These are phyloP conservation scores for Tachyglossus aculeatus DNA, from an alignment of 2,797 vertebrate genomes.

Conservation along the genomic window DNA sequence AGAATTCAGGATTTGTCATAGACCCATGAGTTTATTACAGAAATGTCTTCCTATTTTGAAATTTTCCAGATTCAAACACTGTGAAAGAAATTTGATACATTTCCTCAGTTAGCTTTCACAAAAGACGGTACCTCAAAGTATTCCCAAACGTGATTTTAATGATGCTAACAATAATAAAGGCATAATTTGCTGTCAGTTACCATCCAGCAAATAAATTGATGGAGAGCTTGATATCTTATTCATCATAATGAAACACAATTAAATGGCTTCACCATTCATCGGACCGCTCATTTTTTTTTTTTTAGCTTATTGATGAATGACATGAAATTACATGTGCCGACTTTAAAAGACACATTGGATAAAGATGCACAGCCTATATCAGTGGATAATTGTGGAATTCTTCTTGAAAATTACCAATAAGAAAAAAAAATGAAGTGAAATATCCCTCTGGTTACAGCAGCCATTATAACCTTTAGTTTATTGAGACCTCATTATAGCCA, in stretches of 20 bases:
- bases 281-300: slow-evolving; percentile 23
- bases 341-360: not conserved
- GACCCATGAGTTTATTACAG: slow-evolving; percentile 9
- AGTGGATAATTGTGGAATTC: slow-evolving; percentile 25
- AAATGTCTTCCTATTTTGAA: slow-evolving; percentile 55
- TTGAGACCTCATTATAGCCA: no score
- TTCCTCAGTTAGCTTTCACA: slow-evolving; percentile 55
- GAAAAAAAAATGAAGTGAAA: not conserved
- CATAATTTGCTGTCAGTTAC: slow-evolving; percentile 44
- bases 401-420: slow-evolving; percentile 24
- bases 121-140: slow-evolving; percentile 12
- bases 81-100: slow-evolving; percentile 30
- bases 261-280: slow-evolving; percentile 15
- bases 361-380: not conserved
- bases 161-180: slow-evolving; percentile 38
- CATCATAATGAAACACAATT: slow-evolving; percentile 13
- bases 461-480: no score
- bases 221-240: slow-evolving; percentile 19
- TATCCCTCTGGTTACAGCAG: slow-evolving; percentile 20
- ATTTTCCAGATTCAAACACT: slow-evolving; percentile 46
- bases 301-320: slow-evolving; percentile 43
- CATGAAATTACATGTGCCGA: slow-evolving; percentile 33
- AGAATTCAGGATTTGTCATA: not conserved
- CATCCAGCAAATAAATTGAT: slow-evolving; percentile 31
- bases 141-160: not conserved